Conservation (phyloP, 2,113 vertebrate species). For the Lichenostomus cassidix region DNA sequence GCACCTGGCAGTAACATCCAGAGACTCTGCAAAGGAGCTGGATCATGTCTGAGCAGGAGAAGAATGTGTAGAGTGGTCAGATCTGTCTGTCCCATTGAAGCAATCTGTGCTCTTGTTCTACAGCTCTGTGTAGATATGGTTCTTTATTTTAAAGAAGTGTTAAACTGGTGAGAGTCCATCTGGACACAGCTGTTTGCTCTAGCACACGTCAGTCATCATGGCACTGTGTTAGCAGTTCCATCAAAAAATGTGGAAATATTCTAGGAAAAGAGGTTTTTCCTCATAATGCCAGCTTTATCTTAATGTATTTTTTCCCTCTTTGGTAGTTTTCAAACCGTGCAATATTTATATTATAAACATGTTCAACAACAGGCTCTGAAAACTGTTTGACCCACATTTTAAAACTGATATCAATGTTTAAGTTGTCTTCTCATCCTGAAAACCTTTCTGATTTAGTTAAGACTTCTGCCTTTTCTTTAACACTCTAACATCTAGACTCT, state of each 20-base stretch:
- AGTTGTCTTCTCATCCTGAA: neutral
- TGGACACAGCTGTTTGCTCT: neutral
- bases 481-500: neutral
- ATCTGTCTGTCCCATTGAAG: fast-evolving
- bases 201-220: neutral
- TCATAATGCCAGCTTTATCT: neutral
- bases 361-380: neutral
- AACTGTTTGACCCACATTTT: neutral
- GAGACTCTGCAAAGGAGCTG: neutral
- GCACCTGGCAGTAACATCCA: neutral
- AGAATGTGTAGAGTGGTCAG: neutral
- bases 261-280: neutral
- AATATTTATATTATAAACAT: neutral
- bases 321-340: neutral
- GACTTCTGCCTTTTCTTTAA: neutral
- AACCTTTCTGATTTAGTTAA: neutral
- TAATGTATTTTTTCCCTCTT: neutral
- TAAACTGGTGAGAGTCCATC: neutral
- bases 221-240: neutral
- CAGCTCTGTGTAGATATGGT: neutral
- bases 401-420: neutral
- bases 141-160: neutral
- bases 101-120: neutral
- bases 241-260: neutral
- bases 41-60: neutral